Conservation (phyloP, 2,888 invertebrate genomes). For the Agrochola lychnidis region DNA sequence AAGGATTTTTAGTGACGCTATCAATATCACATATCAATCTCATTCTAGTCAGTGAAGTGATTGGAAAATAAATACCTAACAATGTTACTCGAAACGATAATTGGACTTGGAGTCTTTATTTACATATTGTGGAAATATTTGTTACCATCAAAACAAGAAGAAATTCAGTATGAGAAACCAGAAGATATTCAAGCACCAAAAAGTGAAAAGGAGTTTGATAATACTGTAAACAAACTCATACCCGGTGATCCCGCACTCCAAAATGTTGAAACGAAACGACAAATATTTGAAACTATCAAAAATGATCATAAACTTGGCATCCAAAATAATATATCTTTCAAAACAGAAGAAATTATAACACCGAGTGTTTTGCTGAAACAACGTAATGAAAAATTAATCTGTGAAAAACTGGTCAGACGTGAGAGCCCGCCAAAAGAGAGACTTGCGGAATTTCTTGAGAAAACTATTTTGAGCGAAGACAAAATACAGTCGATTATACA, state of each 20-base stretch:
- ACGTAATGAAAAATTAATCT: slow-evolving; percentile 69
- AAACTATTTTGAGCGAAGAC: slow-evolving; percentile 86
- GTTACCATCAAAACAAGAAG: slow-evolving; percentile 64
- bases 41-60: slow-evolving; percentile 83
- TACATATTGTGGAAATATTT: slow-evolving; percentile 84
- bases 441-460: slow-evolving; percentile 85
- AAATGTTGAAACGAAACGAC: slow-evolving; percentile 33
- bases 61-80: slow-evolving; percentile 76
- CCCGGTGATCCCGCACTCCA: slow-evolving; percentile 25
- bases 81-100: slow-evolving; percentile 85
- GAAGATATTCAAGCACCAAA: slow-evolving; percentile 37
- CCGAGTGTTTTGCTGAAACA: slow-evolving; percentile 73
- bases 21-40: slow-evolving; percentile 70
- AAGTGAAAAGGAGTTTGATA: slow-evolving; percentile 26
- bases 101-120: slow-evolving; percentile 81
- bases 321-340: slow-evolving; percentile 32
- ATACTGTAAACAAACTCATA: slow-evolving; percentile 16
- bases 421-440: slow-evolving; percentile 87
- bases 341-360: slow-evolving; percentile 64
- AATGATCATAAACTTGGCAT: slow-evolving; percentile 18
- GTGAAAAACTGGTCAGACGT: slow-evolving; percentile 73
- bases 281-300: slow-evolving; percentile 37
- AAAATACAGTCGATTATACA: slow-evolving; percentile 87
- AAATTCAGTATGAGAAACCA: slow-evolving; percentile 52
- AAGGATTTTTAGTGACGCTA: slow-evolving; percentile 74